Base-by-base conservation (phyloP, 2,113 vertebrate genomes). In the Chionodraco myersi region DNA sequence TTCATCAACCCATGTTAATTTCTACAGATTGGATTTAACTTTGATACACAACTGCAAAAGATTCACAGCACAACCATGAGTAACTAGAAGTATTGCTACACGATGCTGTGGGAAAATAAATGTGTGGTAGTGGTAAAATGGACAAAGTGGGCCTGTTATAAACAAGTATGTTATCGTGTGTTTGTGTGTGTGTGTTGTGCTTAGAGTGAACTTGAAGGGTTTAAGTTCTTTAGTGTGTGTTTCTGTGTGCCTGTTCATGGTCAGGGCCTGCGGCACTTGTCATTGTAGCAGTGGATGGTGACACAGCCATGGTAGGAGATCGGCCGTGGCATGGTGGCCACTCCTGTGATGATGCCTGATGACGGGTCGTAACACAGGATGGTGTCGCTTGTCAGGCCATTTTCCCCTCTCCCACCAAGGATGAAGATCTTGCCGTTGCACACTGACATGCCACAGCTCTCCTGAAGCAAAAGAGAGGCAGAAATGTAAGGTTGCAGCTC, bases 381-480 rank as follows among this genome's bases (percentile, higher is more conserved):
- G 68, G 95, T 97, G 94, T 99, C 98, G 48, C 97, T 96, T 5
- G 98, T 97, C 86, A 99, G 97, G 47, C 98, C 98, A 0, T 88
- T 98, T 86, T 99, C 98, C 56, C 96, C 93, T 87, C 97, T 95
- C 87, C 98, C 98, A 4, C 98, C 98, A 49, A 99, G 96, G 93
- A 99, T 98, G 85, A 96, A 99, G 93, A 99, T 97, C 91, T 99
- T 99, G 45, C 98, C 98, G 51, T 99, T 99, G 84, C 97, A 99
- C 63, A 99, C 97, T 6, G 97, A 98, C 98, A 99, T 99, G 77
- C 98, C 98, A 79, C 98, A 98, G 76, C 98, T 99, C 94, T 99
- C 98, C 98, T 99, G 94, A 79, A 90, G 34, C 8, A 6, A 69
- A 58, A 48, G 21, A 61, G 10, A 53, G 16, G 51, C 0, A 14